Percentiles rank a stretch among this genome's conserved stretches.
Evolutionary conservation across 2,797 vertebrate genomes (phyloP).

Genomic region (Dendrocincla fuliginosa): DNA sequence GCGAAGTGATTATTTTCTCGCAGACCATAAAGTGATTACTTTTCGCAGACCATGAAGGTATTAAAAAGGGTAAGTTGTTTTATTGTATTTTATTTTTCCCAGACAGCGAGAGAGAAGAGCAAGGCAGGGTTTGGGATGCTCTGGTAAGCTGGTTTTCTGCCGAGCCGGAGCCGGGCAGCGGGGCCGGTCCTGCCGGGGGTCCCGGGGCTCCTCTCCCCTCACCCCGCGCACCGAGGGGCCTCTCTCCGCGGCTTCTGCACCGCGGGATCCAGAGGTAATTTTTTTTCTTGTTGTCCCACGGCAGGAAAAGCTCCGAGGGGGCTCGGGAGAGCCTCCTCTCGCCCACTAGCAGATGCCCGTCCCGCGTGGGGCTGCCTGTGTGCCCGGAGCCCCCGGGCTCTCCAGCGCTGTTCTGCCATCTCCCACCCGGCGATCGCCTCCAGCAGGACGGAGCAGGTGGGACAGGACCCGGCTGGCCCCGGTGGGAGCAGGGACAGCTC

Average conservation of each 20-base stretch:
- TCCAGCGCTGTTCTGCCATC: too few species aligned
- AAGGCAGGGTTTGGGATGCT: too few species aligned
- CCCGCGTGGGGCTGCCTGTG: neutral
- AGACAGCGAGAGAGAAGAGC: neutral
- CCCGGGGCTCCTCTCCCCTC: too few species aligned
- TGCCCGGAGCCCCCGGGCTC: neutral
- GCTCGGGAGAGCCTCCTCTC: neutral
- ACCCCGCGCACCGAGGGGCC: neutral
- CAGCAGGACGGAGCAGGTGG: accelerated
- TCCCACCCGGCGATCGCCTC: neutral
- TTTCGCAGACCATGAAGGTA: neutral
- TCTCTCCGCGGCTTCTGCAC: accelerated
- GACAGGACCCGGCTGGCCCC: neutral
- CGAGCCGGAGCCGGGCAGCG: neutral
- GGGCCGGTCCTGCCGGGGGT: neutral
- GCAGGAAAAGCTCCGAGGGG: neutral
- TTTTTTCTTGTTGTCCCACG: accelerated
- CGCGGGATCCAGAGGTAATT: too few species aligned
- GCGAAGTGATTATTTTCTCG: neutral
- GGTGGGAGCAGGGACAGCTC: neutral
- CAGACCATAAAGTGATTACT: neutral
- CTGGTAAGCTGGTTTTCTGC: neutral
- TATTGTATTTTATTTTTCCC: neutral
- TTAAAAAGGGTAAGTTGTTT: neutral
- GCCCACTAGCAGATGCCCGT: neutral